phyloP scores from a whole-genome alignment of 1,140 invertebrate genomes.

The Drosophila lowei region DNA sequence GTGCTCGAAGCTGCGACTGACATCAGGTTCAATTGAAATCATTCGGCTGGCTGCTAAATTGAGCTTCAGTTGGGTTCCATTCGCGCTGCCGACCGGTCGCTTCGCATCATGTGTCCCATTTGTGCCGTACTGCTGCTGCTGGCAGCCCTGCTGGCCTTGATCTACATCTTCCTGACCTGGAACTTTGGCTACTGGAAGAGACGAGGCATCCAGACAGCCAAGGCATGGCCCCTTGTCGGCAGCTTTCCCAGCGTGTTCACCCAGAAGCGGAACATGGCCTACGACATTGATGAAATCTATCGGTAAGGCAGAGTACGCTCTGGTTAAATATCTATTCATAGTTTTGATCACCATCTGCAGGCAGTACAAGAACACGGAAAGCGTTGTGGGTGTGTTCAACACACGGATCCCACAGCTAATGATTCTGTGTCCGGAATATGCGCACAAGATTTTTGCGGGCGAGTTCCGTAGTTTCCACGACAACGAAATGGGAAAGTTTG shows the following conservation, averaged over 20 bases:
- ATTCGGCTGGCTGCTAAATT: slow-evolving; percentile 5
- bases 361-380: slow-evolving; percentile 48
- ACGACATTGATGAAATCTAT: slow-evolving; percentile 60
- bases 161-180: slow-evolving; percentile 73
- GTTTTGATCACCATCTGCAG: slow-evolving; percentile 7
- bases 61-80: slow-evolving; percentile 29
- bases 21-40: slow-evolving; percentile 44
- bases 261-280: slow-evolving; percentile 49
- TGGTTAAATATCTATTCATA: neutral
- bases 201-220: slow-evolving; percentile 60
- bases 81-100: neutral
- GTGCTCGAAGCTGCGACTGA: slow-evolving; percentile 3
- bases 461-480: slow-evolving; percentile 83
- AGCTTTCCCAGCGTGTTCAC: slow-evolving; percentile 62
- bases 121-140: slow-evolving; percentile 17
- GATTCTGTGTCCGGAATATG: slow-evolving; percentile 83
- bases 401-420: slow-evolving; percentile 72
- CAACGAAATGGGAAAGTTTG: slow-evolving; percentile 53
- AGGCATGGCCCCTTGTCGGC: slow-evolving; percentile 67
- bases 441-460: slow-evolving; percentile 83
- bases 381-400: slow-evolving; percentile 57
- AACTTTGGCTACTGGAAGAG: slow-evolving; percentile 80
- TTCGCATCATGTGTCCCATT: slow-evolving; percentile 39
- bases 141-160: slow-evolving; percentile 23
- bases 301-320: slow-evolving; percentile 27